Evolutionary conservation across 2,113 vertebrate genomes (phyloP).

Genomic region (Motacilla tschutschensis): DNA sequence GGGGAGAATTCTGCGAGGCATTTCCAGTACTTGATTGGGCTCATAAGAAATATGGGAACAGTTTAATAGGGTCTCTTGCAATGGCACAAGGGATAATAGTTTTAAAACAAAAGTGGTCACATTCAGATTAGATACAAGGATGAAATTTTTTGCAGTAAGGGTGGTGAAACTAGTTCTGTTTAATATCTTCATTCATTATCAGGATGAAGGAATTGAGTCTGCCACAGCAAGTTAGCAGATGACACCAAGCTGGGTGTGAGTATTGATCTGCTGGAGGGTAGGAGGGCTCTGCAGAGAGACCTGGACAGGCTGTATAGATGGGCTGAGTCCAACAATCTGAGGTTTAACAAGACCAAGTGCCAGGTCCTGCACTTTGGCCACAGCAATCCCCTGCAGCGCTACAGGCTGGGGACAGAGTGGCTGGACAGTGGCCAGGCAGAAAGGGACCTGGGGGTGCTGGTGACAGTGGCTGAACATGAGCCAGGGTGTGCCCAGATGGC

Average conservation of each 20-base stretch:
- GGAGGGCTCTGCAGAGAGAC: background rate
- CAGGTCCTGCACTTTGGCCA: background rate
- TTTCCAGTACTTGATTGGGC: background rate
- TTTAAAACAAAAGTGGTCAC: background rate
- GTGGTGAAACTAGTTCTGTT: background rate
- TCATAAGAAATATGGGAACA: background rate
- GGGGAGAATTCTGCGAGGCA: background rate
- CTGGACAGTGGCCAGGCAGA: background rate
- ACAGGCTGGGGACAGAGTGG: background rate
- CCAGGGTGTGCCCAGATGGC: background rate
- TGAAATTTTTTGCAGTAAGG: background rate
- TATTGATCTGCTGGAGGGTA: background rate
- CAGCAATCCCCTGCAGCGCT: background rate
- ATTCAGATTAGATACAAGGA: background rate
- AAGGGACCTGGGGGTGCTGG: background rate
- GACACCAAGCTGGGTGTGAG: too few species aligned
- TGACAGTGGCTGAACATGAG: background rate
- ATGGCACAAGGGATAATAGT: too few species aligned
- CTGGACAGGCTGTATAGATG: background rate
- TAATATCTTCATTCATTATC: too few species aligned
- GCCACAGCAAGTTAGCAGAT: background rate
- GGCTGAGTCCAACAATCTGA: fast-evolving
- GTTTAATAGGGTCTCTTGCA: background rate
- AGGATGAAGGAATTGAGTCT: background rate
- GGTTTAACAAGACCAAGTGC: background rate